Percentiles rank a stretch among this genome's conserved stretches.
Conservation (phyloP, 2,797 vertebrate genomes). For the Enteromius thamalakanensis region DNA sequence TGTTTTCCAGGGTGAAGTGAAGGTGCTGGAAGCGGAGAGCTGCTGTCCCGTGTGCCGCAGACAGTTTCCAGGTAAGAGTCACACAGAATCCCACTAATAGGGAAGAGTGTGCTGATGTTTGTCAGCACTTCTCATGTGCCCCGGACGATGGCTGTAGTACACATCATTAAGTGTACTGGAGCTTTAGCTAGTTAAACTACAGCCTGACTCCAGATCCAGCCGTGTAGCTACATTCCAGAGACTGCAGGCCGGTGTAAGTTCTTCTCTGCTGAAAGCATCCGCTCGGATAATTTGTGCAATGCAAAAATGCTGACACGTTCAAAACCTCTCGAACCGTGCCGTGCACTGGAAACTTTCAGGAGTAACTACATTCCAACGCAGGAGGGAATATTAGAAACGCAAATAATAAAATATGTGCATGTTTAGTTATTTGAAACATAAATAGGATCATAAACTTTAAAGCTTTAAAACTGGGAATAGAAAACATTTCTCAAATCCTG, state of each 20-base stretch:
- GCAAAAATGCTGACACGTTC: conserved; percentile 6
- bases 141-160: conserved; percentile 26
- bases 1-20: conserved; percentile 79
- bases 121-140: conserved; percentile 44
- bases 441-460: neutral
- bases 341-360: neutral
- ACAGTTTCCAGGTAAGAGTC: conserved; percentile 72
- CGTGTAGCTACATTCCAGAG: neutral
- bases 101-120: conserved; percentile 25
- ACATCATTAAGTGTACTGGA: conserved; percentile 42
- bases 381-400: neutral
- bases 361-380: neutral
- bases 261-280: neutral
- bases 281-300: neutral
- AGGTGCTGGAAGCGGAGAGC: conserved; percentile 79
- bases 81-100: neutral
- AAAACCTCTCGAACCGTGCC: neutral
- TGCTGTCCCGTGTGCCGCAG: conserved; percentile 87
- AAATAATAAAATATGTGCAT: neutral
- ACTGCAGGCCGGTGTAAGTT: neutral
- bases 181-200: neutral
- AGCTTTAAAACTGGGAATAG: neutral
- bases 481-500: neutral
- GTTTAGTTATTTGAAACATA: neutral
- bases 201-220: neutral